Evolutionary conservation across 2,113 vertebrate species (phyloP).

Genomic region (Phyllostomus hastatus): DNA sequence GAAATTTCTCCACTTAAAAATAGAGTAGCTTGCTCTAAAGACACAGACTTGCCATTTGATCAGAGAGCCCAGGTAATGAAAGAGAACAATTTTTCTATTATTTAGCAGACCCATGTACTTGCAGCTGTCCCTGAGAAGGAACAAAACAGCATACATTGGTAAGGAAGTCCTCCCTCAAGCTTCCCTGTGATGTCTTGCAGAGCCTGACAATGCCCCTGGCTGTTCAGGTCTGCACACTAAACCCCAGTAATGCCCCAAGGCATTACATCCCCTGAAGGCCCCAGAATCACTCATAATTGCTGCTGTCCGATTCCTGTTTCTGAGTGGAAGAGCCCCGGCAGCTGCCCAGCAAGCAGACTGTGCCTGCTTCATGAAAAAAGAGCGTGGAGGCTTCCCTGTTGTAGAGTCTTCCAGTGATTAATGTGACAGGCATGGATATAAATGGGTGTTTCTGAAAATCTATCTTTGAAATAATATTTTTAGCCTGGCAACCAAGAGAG

Average conservation of each 20-base stretch:
- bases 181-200: rapidly evolving
- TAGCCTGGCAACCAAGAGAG: not conserved
- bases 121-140: not conserved
- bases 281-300: not conserved
- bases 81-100: rapidly evolving
- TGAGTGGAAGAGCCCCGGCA: rapidly evolving
- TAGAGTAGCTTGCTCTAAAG: not conserved
- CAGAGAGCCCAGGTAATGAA: not conserved
- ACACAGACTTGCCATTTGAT: not conserved
- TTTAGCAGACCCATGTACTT: not conserved
- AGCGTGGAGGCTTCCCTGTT: rapidly evolving
- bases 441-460: not conserved
- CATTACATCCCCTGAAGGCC: not conserved
- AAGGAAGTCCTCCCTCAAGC: not conserved
- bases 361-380: rapidly evolving
- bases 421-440: rapidly evolving
- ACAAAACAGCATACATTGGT: rapidly evolving
- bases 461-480: not conserved
- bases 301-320: rapidly evolving
- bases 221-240: not conserved
- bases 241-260: not conserved
- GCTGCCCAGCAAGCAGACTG: not conserved
- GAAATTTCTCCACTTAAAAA: not conserved
- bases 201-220: not conserved
- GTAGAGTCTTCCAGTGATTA: rapidly evolving